A percentile compares a stretch with the other conserved stretches of the same genome.
Evolutionary conservation across 2,797 vertebrate genomes (phyloP).

Genomic region (Neosilurus mollespiculum): DNA sequence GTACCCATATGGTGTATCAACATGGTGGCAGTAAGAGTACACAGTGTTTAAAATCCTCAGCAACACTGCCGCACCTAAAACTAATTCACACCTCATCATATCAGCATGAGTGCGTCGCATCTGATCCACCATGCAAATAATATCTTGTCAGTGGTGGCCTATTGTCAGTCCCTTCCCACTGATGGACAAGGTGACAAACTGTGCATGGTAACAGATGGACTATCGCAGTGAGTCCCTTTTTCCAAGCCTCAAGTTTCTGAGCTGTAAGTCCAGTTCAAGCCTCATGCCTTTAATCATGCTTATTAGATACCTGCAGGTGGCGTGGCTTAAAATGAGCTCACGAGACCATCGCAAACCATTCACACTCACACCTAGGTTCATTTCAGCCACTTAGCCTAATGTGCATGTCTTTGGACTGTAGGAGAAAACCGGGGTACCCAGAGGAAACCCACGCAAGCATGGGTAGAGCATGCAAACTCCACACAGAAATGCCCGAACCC

Average conservation of each 20-base stretch:
- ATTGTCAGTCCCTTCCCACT: neutral
- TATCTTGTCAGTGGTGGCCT: neutral
- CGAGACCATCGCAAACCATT: too few species aligned
- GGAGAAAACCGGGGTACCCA: too few species aligned
- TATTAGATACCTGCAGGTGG: neutral
- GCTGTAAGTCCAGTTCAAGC: neutral
- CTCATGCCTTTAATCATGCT: too few species aligned
- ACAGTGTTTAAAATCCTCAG: constrained; percentile 6
- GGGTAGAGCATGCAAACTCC: too few species aligned
- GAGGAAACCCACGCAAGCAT: too few species aligned
- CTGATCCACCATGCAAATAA: constrained; percentile 9
- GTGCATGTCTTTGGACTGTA: too few species aligned
- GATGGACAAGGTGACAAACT: constrained; percentile 17
- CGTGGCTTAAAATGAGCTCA: too few species aligned
- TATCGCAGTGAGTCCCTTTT: neutral
- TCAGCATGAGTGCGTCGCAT: constrained; percentile 6
- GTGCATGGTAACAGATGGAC: constrained; percentile 10
- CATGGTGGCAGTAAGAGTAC: constrained; percentile 6
- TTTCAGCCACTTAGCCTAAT: too few species aligned
- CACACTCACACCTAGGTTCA: too few species aligned
- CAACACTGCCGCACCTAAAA: constrained; percentile 15
- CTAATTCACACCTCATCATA: neutral
- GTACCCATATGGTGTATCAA: constrained; percentile 19
- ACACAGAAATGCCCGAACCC: too few species aligned
- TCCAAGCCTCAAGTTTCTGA: neutral